Base-by-base conservation (phyloP, 2,888 invertebrate genomes). In the Folsomia candida region DNA sequence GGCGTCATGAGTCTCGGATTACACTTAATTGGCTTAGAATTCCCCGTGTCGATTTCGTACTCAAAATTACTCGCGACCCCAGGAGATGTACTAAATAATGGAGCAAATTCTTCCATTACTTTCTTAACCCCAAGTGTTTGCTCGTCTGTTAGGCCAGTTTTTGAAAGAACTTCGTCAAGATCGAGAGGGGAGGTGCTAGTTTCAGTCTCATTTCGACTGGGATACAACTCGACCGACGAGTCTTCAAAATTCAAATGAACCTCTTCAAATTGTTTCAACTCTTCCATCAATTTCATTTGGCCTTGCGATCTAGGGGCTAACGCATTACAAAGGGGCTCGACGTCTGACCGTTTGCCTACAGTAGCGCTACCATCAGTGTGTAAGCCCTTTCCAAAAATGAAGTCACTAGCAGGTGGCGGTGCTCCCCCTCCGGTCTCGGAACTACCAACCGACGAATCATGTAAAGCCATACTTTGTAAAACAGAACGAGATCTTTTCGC, bases 1-100 rank as follows among this genome's bases (percentile, higher is more conserved):
- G 24, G 60, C 3, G 22, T 60, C 60, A 60, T 60, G 24, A 25
- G 60, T 60, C 60, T 60, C 6, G 25, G 60, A 60, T 60, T n/a
- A 60, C 24, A 11, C n/a, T 60, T 60, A 25, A 60, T 26, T 25
- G 60, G 25, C n/a, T 60, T 60, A 4, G 60, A 3, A 22, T 60
- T 6, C n/a, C 60, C 25, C 3, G 60, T 60, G 26, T 60, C 60
- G 9, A 60, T 60, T 4, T 4, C 6, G 9, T 60, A 25, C 9
- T 25, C 26, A 26, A 9, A 25, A 9, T 4, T 2, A 9, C 6
- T 22, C 11, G 24, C 11, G 9, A 9, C 2, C 6, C 60, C 60
- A 9, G 60, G 60, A 3, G 6, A 22, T n/a, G 4, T 60, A 9
- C 6, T 25, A 26, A 60, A 60, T n/a, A 60, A 22, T 26, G 3